Evolutionary conservation across 2,113 vertebrate genomes (phyloP).

Genomic region (Orcinus orca): DNA sequence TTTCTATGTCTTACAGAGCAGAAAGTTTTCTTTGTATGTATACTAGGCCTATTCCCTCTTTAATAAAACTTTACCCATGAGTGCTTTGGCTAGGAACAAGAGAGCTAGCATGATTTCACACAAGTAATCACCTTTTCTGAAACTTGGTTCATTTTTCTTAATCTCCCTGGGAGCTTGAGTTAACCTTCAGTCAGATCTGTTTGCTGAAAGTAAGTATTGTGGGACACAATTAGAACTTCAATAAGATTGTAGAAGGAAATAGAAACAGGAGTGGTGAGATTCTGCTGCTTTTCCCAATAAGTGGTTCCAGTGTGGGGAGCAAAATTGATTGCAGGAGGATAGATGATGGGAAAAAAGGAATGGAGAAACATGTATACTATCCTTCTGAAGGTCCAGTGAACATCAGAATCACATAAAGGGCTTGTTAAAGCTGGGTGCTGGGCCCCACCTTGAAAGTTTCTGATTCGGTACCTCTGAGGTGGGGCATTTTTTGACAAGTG

Average conservation of each 20-base stretch:
- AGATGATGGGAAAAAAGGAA: background rate
- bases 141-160: slow-evolving; percentile 87
- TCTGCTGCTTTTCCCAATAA: slow-evolving; percentile 71
- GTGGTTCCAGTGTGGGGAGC: background rate
- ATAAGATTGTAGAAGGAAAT: slow-evolving; percentile 83
- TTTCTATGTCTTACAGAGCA: slow-evolving; percentile 74
- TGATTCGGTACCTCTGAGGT: background rate
- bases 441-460: background rate
- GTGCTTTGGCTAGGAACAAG: slow-evolving; percentile 78
- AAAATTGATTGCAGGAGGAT: background rate
- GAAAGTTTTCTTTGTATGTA: slow-evolving; percentile 79
- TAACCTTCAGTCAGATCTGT: slow-evolving; percentile 85
- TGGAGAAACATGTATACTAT: background rate
- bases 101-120: slow-evolving; percentile 83
- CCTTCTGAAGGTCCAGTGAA: background rate
- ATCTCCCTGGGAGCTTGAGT: slow-evolving; percentile 83
- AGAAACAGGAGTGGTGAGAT: slow-evolving; percentile 82
- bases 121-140: slow-evolving; percentile 88
- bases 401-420: background rate
- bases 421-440: background rate
- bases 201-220: slow-evolving; percentile 82
- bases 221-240: slow-evolving; percentile 87
- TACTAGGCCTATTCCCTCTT: slow-evolving; percentile 76
- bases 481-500: background rate
- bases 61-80: slow-evolving; percentile 83